Conservation (phyloP, 2,113 vertebrate species). For the Corythoichthys haematopterus region DNA sequence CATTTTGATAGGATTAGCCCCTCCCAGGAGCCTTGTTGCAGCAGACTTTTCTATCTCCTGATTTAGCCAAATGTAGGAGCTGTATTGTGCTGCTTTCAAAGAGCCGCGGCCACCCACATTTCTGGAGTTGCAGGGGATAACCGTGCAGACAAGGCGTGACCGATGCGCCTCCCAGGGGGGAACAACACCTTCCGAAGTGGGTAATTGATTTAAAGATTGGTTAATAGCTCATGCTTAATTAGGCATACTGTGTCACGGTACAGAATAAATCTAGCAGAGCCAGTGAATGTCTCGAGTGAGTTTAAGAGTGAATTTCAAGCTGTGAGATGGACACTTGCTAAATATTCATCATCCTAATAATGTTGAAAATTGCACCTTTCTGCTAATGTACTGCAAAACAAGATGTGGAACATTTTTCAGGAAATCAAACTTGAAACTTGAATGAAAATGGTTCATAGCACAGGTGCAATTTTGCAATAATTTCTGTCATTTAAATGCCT, state of each 20-base stretch:
- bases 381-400: conserved; percentile 9
- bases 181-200: conserved; percentile 59
- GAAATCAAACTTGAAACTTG: not conserved
- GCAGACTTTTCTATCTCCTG: conserved; percentile 51
- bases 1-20: conserved; percentile 75
- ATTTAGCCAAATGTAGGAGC: conserved; percentile 64
- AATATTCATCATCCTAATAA: conserved; percentile 26
- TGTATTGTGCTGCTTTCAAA: conserved; percentile 68
- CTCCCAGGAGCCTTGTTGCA: conserved; percentile 66
- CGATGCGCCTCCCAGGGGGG: conserved; percentile 57
- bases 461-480: not conserved
- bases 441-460: too few species aligned
- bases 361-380: conserved; percentile 27
- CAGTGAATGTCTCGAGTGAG: not conserved
- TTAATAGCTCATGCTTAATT: conserved; percentile 60
- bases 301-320: conserved; percentile 4
- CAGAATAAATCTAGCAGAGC: conserved; percentile 13
- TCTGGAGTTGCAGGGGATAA: conserved; percentile 53
- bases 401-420: conserved; percentile 4
- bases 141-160: conserved; percentile 56
- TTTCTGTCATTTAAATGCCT: conserved; percentile 10
- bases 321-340: conserved; percentile 29
- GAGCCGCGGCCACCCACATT: conserved; percentile 70
- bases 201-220: conserved; percentile 60
- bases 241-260: conserved; percentile 33